Evolutionary conservation across 2,797 vertebrate species (phyloP).

Genomic region (Xiphorhynchus erythropygius): DNA sequence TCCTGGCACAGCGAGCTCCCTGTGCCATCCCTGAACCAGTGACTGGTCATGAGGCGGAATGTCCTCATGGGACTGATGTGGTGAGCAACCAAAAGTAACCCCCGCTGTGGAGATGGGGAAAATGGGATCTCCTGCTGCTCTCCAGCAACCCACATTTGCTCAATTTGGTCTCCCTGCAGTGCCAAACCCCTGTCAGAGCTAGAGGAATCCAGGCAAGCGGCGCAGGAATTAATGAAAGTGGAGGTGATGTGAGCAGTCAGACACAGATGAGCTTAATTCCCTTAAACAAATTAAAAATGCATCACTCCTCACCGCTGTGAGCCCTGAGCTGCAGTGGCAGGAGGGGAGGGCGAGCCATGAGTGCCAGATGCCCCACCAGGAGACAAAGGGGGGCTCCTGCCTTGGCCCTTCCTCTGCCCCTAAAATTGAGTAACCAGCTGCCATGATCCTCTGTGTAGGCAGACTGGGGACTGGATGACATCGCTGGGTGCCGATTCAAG

Average conservation of each 20-base stretch:
- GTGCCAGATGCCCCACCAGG: neutral
- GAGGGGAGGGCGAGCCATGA: neutral
- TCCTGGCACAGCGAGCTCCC: neutral
- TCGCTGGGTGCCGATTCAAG: neutral
- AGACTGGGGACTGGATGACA: neutral
- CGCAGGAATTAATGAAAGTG: slow-evolving; percentile 19
- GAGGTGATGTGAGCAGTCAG: neutral
- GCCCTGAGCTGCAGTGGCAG: fast-evolving
- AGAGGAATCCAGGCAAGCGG: neutral
- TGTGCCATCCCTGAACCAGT: fast-evolving
- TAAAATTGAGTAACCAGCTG: neutral
- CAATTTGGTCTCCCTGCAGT: neutral
- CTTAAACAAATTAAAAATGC: slow-evolving; percentile 25
- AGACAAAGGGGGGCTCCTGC: fast-evolving
- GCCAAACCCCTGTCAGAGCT: neutral
- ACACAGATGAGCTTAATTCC: slow-evolving; percentile 38
- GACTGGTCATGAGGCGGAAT: neutral
- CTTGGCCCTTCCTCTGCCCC: too few relatives aligned
- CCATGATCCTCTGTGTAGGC: fast-evolving
- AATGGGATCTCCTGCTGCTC: neutral
- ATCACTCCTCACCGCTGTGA: neutral
- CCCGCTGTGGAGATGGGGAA: neutral
- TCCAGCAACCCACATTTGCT: neutral
- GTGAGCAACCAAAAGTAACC: neutral
- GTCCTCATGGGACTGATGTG: neutral